phyloP scores from a whole-genome alignment of 2,888 invertebrate genomes.

The Phaedon cochleariae region DNA sequence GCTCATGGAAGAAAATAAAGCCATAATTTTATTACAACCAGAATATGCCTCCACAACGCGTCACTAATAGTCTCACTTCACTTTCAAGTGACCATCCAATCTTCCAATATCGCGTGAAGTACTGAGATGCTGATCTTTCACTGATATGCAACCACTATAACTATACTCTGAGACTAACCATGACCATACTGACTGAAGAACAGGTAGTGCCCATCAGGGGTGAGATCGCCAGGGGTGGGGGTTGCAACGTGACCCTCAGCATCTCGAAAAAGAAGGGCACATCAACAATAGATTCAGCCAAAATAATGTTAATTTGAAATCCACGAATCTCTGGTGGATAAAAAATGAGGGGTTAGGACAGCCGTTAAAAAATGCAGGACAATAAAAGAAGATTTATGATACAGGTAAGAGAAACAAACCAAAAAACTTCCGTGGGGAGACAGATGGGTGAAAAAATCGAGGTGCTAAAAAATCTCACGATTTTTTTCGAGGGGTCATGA shows the following conservation, averaged over 20 bases:
- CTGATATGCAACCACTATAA: not conserved
- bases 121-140: not conserved
- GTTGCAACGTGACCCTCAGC: conserved; percentile 36
- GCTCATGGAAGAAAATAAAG: conserved; percentile 35
- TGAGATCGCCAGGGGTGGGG: conserved; percentile 35
- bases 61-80: conserved; percentile 16
- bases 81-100: conserved; percentile 43
- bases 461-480: conserved; percentile 43
- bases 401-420: conserved; percentile 34
- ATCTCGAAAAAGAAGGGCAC: conserved; percentile 35
- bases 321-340: conserved; percentile 35
- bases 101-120: not conserved
- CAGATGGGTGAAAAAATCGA: conserved; percentile 40
- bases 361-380: conserved; percentile 38
- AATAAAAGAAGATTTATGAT: conserved; percentile 41
- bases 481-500: conserved; percentile 30
- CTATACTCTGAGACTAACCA: not conserved
- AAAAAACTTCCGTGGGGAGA: conserved; percentile 40
- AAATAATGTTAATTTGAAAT: conserved; percentile 56
- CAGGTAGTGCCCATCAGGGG: conserved; percentile 35
- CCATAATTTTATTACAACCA: no score
- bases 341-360: conserved; percentile 32
- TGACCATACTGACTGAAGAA: conserved; percentile 15
- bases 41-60: not conserved
- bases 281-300: conserved; percentile 40